Evolutionary conservation across 2,797 vertebrate genomes (phyloP).

Genomic region (Cichlasoma orientale): DNA sequence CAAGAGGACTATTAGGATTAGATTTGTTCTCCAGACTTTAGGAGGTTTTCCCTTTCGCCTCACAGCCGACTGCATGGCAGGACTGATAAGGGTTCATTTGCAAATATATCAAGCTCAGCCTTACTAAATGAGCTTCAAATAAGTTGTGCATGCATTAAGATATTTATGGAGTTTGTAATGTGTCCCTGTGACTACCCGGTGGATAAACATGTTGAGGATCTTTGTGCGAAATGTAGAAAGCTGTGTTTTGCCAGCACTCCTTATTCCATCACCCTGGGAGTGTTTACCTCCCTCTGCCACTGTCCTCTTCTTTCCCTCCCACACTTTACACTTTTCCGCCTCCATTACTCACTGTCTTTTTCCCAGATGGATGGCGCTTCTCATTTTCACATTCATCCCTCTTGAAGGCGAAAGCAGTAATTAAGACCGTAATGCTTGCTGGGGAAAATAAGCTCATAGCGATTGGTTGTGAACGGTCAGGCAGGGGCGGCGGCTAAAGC

Average conservation of each 20-base stretch:
- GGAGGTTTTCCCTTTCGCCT: not conserved
- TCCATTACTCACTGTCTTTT: slow-evolving; percentile 6
- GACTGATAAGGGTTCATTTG: not conserved
- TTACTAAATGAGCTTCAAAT: not conserved
- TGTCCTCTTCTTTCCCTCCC: not conserved
- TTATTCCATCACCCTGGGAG: slow-evolving; percentile 7
- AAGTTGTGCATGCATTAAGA: not conserved
- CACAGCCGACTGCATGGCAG: not conserved
- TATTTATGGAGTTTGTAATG: not conserved
- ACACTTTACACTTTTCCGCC: not conserved
- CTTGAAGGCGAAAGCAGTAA: slow-evolving; percentile 30
- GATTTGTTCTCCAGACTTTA: not conserved
- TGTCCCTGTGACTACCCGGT: not conserved
- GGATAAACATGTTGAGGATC: not conserved
- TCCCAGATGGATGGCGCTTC: slow-evolving; percentile 28
- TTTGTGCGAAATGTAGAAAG: slow-evolving; percentile 2
- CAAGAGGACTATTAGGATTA: not conserved
- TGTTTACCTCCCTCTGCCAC: slow-evolving; percentile 3
- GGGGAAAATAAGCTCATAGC: slow-evolving; percentile 10
- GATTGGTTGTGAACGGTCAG: slow-evolving; percentile 48
- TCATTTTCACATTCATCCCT: slow-evolving; percentile 31
- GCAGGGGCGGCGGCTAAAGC: slow-evolving; percentile 33
- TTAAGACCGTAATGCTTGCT: slow-evolving; percentile 18
- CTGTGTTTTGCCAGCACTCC: not conserved
- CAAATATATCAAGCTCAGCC: not conserved